phyloP scores from a whole-genome alignment of 2,888 invertebrate genomes.

The Rhamnusium bicolor region DNA sequence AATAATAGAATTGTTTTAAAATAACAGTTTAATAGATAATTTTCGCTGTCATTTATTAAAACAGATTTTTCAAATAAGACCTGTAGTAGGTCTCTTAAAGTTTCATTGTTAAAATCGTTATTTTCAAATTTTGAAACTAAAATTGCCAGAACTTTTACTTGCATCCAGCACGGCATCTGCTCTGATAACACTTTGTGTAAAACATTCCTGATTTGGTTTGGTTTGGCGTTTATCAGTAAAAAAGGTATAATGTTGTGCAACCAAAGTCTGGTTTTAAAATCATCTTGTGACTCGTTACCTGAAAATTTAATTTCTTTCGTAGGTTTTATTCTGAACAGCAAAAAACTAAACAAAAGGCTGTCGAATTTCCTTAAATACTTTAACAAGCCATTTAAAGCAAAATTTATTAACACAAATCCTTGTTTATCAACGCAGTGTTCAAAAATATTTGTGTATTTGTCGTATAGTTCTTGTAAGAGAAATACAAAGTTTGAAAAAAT shows the following conservation, averaged over 20 bases:
- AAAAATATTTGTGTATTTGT: slow-evolving; percentile 48
- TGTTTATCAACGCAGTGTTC: slow-evolving; percentile 25
- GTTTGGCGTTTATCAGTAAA: slow-evolving; percentile 43
- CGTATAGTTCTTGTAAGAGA: slow-evolving; percentile 52
- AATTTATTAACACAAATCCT: slow-evolving; percentile 34
- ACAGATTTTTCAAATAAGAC: slow-evolving; percentile 42
- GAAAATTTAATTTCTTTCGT: slow-evolving; percentile 28
- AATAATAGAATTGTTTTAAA: slow-evolving; percentile 53
- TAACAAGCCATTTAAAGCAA: slow-evolving; percentile 34
- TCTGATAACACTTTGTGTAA: slow-evolving; percentile 39
- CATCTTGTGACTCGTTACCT: neutral
- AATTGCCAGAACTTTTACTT: slow-evolving; percentile 53
- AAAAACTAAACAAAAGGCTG: slow-evolving; percentile 50
- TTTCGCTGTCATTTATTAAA: slow-evolving; percentile 33
- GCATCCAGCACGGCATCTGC: slow-evolving; percentile 46
- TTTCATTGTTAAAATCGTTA: slow-evolving; percentile 30
- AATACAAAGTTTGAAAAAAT: slow-evolving; percentile 52
- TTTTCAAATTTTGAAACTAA: slow-evolving; percentile 45
- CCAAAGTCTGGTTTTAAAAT: slow-evolving; percentile 52
- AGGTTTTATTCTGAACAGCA: slow-evolving; percentile 50
- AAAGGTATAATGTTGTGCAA: slow-evolving; percentile 55
- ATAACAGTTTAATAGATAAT: slow-evolving; percentile 53
- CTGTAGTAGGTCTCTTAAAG: slow-evolving; percentile 39
- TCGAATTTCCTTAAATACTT: slow-evolving; percentile 40
- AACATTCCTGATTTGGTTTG: slow-evolving; percentile 37